These are phyloP conservation scores for Magallana gigas DNA, from an alignment of 1,140 invertebrate species.

Conservation along the genomic window DNA sequence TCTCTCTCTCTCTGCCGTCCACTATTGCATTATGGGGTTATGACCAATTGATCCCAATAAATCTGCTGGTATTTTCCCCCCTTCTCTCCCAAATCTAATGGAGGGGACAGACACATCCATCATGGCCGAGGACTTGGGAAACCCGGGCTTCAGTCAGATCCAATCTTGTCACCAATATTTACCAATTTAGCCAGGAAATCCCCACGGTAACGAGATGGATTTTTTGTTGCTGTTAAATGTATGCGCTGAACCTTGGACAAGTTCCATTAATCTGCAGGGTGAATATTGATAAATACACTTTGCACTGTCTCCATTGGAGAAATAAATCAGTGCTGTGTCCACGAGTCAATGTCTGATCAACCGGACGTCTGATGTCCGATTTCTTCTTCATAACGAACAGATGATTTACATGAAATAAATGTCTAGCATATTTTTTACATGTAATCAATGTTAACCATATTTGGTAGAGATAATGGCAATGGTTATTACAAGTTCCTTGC, in stretches of 20 bases:
- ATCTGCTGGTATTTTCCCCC: neutral
- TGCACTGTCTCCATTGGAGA: too few relatives aligned
- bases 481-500: too few relatives aligned
- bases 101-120: conserved; percentile 3
- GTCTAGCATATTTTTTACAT: too few relatives aligned
- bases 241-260: neutral
- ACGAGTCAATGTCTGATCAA: neutral
- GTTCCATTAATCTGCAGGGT: neutral
- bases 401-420: too few relatives aligned
- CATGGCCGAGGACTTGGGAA: neutral
- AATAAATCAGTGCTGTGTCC: too few relatives aligned
- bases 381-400: too few relatives aligned
- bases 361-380: neutral
- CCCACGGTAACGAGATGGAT: conserved; percentile 12
- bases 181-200: neutral
- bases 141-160: neutral
- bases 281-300: neutral
- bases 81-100: neutral
- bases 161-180: conserved; percentile 20
- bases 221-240: conserved; percentile 28
- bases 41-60: neutral
- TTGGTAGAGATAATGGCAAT: too few relatives aligned
- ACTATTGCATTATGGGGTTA: neutral
- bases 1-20: neutral
- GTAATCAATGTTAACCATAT: too few relatives aligned